phyloP scores from a whole-genome alignment of 1,140 invertebrate genomes.

The Lasioglossum albipes region DNA sequence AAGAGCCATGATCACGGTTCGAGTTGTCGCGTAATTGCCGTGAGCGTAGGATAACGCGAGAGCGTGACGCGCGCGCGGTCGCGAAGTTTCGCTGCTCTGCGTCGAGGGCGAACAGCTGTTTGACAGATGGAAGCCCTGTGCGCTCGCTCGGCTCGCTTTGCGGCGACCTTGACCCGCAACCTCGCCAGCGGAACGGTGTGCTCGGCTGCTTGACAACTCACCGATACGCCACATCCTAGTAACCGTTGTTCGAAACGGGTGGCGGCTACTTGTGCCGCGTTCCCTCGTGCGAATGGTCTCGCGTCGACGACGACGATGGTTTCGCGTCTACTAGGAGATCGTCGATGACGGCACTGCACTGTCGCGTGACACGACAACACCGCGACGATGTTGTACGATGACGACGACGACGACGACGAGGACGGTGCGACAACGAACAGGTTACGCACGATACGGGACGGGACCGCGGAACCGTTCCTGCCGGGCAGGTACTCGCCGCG shows the following conservation, averaged over 20 bases:
- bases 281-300: slow-evolving; percentile 23
- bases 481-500: slow-evolving; percentile 15
- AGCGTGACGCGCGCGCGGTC: not conserved
- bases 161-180: slow-evolving; percentile 78
- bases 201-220: slow-evolving; percentile 64
- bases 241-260: slow-evolving; percentile 51
- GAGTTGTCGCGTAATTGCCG: slow-evolving; percentile 1
- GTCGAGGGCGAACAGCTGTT: slow-evolving; percentile 78
- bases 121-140: slow-evolving; percentile 75
- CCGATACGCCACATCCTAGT: slow-evolving; percentile 72
- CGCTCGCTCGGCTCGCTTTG: slow-evolving; percentile 37
- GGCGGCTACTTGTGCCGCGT: slow-evolving; percentile 33
- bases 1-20: no score
- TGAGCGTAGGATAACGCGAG: not conserved
- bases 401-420: slow-evolving; percentile 1
- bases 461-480: slow-evolving; percentile 22
- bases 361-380: slow-evolving; percentile 4
- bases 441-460: slow-evolving; percentile 29
- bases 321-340: no score
- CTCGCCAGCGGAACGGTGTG: slow-evolving; percentile 60
- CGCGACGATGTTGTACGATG: slow-evolving; percentile 18
- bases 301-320: slow-evolving; percentile 17
- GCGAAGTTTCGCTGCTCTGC: slow-evolving; percentile 43
- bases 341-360: slow-evolving; percentile 12
- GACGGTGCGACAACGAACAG: slow-evolving; percentile 7